Evolutionary conservation across 1,140 invertebrate genomes (phyloP), one percentile per base, ranked within the genome.

Genomic region (Chlorops oryzae): DNA sequence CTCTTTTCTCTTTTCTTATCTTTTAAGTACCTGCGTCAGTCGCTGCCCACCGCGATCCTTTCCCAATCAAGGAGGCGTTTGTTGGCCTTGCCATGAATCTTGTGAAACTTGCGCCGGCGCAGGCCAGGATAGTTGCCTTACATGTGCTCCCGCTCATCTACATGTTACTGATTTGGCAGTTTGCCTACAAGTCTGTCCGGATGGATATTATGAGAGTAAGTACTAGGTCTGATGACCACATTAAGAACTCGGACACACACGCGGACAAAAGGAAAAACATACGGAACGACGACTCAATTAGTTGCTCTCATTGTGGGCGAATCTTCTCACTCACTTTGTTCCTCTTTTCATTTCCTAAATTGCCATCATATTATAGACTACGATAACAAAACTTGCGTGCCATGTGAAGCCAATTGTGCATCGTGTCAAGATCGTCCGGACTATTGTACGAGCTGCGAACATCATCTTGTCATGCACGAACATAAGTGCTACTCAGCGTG

Each of bases 201-300:
- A 90, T 60, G 87, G 87, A 32, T 92, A 91, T 60, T 91, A 81
- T 70, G 87, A 89, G 74, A 85, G 84, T 87, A 75, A 76, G 76
- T 74, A 7, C n/a, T n/a, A n/a, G n/a, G n/a, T n/a, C n/a, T n/a
- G n/a, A n/a, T n/a, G n/a, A n/a, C n/a, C n/a, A n/a, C n/a, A n/a
- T n/a, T n/a, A n/a, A n/a, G n/a, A n/a, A n/a, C n/a, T n/a, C n/a
- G n/a, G n/a, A n/a, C n/a, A n/a, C n/a, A n/a, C n/a, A n/a, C n/a
- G n/a, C n/a, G n/a, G n/a, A n/a, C n/a, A n/a, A n/a, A n/a, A n/a
- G n/a, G n/a, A n/a, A n/a, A n/a, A n/a, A n/a, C n/a, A n/a, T n/a
- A n/a, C n/a, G n/a, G n/a, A n/a, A n/a, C n/a, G n/a, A n/a, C n/a
- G n/a, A n/a, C n/a, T n/a, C n/a, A n/a, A n/a, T n/a, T n/a, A n/a